phyloP scores from a whole-genome alignment of 2,888 invertebrate species.

The Parelbella ahira region DNA sequence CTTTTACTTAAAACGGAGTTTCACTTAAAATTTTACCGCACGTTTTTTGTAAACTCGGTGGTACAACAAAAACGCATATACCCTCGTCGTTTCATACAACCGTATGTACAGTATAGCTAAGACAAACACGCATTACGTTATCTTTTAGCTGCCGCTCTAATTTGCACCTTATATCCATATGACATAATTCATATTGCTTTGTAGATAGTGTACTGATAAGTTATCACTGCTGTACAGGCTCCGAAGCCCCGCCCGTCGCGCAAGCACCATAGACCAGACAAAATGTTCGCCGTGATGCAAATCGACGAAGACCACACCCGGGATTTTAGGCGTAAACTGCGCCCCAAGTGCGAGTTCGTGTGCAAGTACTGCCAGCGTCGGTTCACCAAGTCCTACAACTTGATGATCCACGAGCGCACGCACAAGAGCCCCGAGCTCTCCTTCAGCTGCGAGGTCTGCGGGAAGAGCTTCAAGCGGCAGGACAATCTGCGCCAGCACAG shows the following conservation, averaged over 20 bases:
- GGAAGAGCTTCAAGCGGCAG: slow-evolving; percentile 98
- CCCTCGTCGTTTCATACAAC: slow-evolving; percentile 12
- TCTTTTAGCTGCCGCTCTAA: slow-evolving; percentile 4
- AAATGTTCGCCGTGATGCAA: slow-evolving; percentile 95
- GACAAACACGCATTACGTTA: slow-evolving; percentile 24
- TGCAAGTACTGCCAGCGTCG: slow-evolving; percentile 98
- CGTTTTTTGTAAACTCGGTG: too few species aligned
- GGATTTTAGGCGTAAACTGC: slow-evolving; percentile 93
- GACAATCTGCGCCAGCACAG: slow-evolving; percentile 97
- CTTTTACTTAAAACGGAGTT: too few species aligned
- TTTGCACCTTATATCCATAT: slow-evolving; percentile 2
- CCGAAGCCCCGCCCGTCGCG: slow-evolving; percentile 74
- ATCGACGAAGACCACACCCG: slow-evolving; percentile 92
- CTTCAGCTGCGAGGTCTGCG: slow-evolving; percentile 98
- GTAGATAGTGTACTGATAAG: slow-evolving; percentile 48
- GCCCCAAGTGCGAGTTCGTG: slow-evolving; percentile 98
- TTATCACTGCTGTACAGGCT: slow-evolving; percentile 66
- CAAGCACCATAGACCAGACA: slow-evolving; percentile 78
- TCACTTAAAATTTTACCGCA: too few species aligned
- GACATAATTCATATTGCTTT: slow-evolving; percentile 1
- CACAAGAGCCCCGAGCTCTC: slow-evolving; percentile 98
- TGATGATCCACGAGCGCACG: slow-evolving; percentile 98
- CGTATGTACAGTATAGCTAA: slow-evolving; percentile 16
- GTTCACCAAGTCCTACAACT: slow-evolving; percentile 99
- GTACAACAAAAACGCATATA: slow-evolving; percentile 27